Conservation (phyloP, 2,113 vertebrate genomes). For the Ibidorhyncha struthersii region DNA sequence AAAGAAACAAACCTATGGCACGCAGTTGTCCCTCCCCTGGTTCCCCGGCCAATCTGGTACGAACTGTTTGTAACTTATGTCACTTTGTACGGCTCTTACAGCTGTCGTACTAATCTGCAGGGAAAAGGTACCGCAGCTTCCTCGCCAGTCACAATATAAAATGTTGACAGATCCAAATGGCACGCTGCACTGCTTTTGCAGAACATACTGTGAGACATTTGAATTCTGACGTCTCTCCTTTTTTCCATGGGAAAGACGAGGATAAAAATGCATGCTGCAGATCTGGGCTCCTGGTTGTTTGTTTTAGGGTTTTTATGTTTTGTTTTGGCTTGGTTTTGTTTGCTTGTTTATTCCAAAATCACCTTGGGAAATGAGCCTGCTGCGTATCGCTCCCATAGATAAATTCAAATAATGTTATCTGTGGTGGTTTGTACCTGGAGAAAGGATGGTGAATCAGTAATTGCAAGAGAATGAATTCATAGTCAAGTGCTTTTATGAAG, state of each 20-base stretch:
- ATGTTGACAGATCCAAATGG: not conserved
- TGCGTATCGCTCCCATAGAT: not conserved
- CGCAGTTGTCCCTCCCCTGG: not conserved
- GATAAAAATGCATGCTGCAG: not conserved
- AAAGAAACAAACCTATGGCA: not conserved
- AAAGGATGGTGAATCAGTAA: not conserved
- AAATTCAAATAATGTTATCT: not conserved
- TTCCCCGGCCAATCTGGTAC: not conserved
- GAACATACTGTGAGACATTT: not conserved
- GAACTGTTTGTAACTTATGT: not conserved
- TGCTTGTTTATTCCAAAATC: not conserved
- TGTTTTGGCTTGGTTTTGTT: not conserved
- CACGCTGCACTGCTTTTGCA: not conserved
- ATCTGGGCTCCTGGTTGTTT: not conserved
- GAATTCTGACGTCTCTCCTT: not conserved
- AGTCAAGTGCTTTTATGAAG: not conserved
- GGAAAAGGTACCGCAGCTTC: not conserved
- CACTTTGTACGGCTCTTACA: not conserved
- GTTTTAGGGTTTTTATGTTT: not conserved
- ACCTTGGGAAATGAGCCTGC: not conserved
- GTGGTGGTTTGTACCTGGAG: not conserved
- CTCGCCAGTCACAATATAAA: not conserved
- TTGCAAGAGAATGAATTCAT: not conserved
- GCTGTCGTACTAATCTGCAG: not conserved
- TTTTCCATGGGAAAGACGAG: not conserved